Evolutionary conservation across 2,888 invertebrate species (phyloP).

Genomic region (Meteorus colon): DNA sequence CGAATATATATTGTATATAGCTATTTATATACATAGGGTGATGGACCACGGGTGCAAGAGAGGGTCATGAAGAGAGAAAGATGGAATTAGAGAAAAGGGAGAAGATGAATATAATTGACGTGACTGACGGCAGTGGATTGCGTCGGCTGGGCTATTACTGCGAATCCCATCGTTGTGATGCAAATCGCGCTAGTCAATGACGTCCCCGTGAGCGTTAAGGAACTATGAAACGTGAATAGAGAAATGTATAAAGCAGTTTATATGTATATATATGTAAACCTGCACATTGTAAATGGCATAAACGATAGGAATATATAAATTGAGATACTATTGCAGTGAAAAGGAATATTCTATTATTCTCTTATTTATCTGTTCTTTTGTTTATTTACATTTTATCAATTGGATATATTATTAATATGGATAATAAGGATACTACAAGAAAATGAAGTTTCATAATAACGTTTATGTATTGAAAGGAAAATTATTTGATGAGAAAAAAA

Average conservation of each 20-base stretch:
- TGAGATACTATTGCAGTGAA: too few relatives aligned
- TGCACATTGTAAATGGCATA: neutral
- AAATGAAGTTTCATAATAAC: too few relatives aligned
- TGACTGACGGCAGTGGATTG: slow-evolving; percentile 35
- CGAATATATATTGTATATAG: neutral
- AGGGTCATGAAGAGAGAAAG: slow-evolving; percentile 15
- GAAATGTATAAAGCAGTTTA: slow-evolving; percentile 28
- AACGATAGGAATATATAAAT: too few relatives aligned
- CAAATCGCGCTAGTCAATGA: slow-evolving; percentile 52
- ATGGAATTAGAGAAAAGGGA: slow-evolving; percentile 24
- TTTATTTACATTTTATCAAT: too few relatives aligned
- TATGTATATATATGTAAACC: neutral
- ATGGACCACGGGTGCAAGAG: slow-evolving; percentile 20
- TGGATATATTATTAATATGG: too few relatives aligned
- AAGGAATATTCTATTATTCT: too few relatives aligned
- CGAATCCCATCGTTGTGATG: slow-evolving; percentile 51
- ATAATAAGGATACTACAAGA: too few relatives aligned
- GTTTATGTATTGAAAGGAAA: too few relatives aligned
- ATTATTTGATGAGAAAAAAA: too few relatives aligned
- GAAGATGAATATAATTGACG: slow-evolving; percentile 36
- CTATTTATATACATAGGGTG: neutral
- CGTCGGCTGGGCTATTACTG: slow-evolving; percentile 46
- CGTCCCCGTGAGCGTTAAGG: slow-evolving; percentile 45
- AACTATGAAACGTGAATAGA: slow-evolving; percentile 51
- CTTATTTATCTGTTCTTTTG: too few relatives aligned